A percentile compares a stretch with the other conserved stretches of the same genome.
Conservation (phyloP, 2,888 invertebrate species). For the Pterostichus niger region DNA sequence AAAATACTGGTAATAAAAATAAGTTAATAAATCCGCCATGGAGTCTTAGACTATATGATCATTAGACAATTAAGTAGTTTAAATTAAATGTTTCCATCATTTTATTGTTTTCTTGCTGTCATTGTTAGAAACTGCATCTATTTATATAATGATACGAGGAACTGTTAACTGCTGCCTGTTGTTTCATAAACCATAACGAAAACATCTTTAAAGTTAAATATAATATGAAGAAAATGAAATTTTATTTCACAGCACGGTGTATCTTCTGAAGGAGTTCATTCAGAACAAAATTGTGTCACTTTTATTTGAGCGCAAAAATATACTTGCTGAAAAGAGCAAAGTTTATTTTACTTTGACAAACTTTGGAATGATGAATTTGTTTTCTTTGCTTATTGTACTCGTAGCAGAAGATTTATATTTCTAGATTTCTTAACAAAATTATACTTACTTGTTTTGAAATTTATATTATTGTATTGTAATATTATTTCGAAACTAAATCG, state of each 20-base stretch:
- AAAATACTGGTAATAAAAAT: no score
- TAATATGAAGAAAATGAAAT: conserved; percentile 24
- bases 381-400: conserved; percentile 34
- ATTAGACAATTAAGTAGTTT: no score
- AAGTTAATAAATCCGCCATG: no score
- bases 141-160: no score
- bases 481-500: not conserved
- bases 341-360: conserved; percentile 32
- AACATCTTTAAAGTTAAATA: conserved; percentile 20
- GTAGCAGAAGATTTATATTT: conserved; percentile 7
- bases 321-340: conserved; percentile 12
- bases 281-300: conserved; percentile 22
- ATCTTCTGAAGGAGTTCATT: conserved; percentile 15
- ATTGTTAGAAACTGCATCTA: no score
- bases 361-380: conserved; percentile 26
- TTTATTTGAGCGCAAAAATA: conserved; percentile 41
- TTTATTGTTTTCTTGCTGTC: no score
- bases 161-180: not conserved
- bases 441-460: not conserved
- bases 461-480: no score
- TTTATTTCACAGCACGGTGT: conserved; percentile 26
- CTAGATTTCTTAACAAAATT: conserved; percentile 25
- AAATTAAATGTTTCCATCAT: no score
- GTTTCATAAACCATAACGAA: not conserved
- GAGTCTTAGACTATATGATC: no score